Conservation (phyloP, 2,113 vertebrate species). For the Capreolus pygargus region DNA sequence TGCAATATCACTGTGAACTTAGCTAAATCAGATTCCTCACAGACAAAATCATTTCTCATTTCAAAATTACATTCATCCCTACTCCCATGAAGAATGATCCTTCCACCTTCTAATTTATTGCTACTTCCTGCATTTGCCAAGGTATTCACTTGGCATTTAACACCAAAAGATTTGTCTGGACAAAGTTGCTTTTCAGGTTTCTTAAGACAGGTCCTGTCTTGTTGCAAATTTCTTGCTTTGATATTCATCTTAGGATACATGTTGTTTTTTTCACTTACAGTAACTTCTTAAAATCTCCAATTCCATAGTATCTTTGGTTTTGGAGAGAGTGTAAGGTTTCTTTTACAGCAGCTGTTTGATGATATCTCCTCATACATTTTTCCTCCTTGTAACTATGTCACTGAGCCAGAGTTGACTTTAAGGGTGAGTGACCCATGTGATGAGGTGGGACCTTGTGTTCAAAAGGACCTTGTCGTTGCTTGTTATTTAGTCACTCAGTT, state of each 20-base stretch:
- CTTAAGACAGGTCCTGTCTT: background rate
- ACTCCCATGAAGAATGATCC: background rate
- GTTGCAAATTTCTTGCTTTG: background rate
- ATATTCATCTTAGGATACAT: background rate
- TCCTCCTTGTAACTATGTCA: background rate
- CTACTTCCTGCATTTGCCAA: background rate
- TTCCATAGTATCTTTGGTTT: background rate
- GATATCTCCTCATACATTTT: background rate
- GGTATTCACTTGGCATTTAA: background rate
- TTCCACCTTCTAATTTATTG: background rate
- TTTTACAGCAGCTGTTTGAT: background rate
- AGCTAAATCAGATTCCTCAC: background rate
- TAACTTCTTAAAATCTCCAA: background rate
- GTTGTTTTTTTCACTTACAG: background rate
- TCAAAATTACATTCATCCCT: background rate
- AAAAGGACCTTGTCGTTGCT: background rate
- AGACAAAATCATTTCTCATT: background rate
- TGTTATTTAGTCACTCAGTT: background rate
- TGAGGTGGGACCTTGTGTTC: background rate
- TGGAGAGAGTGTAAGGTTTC: background rate
- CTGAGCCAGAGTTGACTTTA: background rate
- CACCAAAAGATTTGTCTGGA: background rate
- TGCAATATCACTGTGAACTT: background rate
- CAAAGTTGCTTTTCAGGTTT: background rate
- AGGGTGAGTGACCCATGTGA: accelerated